Base-by-base conservation (phyloP, 2,888 invertebrate genomes). In the Mythimna loreyi region DNA sequence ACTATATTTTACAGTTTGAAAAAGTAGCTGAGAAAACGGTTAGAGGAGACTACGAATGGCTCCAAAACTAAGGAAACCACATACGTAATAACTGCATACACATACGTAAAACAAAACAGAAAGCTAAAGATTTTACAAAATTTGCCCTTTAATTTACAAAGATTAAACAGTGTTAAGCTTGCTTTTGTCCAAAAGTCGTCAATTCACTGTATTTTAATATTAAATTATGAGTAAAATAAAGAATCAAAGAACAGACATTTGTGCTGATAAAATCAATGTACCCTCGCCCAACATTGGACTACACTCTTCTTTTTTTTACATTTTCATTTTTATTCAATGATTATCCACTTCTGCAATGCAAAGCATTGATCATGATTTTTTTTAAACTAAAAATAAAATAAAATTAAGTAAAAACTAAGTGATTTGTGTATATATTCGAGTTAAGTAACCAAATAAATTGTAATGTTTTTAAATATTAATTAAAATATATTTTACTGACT, bases 381-480 rank as follows among this genome's bases (percentile, higher is more conserved):
- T 56, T 49, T 30, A 43, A 43, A 40, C 33, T 63, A 58, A 55
- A 58, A 19, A 62, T 52, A 60, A 45, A 28, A n/a, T 59, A 67
- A 3, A 60, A 71, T 78, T 82, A 83, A 81, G 75, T 86, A 80
- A 67, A 50, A 78, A 68, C 73, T 80, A 83, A 80, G 66, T 83
- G 73, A 74, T 75, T 64, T 73, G 66, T 56, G 33, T 56, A 45
- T 52, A 63, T 69, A 82, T 76, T 78, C 81, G 64, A 75, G 70
- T 68, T 71, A 70, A 61, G 67, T 73, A 70, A 64, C 69, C 66
- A 80, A 72, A 63, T 56, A 56, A 45, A 57, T 61, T 62, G 33
- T 50, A 58, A 60, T 53, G 3, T 33, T 56, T 25, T 16, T 50
- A 9, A n/a, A 28, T 43, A 13, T 43, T 4, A 25, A 56, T 36